These are phyloP conservation scores for Pissodes strobi DNA, from an alignment of 1,140 invertebrate species.

Conservation along the genomic window DNA sequence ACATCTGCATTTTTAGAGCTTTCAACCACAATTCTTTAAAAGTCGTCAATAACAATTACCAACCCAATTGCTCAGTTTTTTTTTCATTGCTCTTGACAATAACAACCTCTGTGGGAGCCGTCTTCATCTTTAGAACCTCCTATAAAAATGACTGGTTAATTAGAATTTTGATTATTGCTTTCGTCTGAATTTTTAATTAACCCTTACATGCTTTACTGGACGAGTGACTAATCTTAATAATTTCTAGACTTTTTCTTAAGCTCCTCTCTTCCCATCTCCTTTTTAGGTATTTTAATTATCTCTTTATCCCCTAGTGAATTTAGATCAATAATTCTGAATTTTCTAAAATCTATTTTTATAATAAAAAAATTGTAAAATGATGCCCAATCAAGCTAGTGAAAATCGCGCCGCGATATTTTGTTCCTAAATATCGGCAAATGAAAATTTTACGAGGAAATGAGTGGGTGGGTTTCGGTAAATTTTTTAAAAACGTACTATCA, in stretches of 20 bases:
- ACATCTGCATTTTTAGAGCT: slow-evolving; percentile 9
- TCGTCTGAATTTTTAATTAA: background rate
- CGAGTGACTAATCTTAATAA: slow-evolving; percentile 14
- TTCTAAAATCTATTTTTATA: slow-evolving; percentile 18
- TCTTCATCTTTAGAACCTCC: background rate
- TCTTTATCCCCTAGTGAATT: slow-evolving; percentile 18
- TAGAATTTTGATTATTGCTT: background rate
- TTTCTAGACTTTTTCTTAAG: slow-evolving; percentile 28
- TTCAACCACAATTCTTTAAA: too few relatives aligned
- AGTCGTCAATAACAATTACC: background rate
- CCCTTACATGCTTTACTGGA: slow-evolving; percentile 11
- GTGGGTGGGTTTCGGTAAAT: too few relatives aligned
- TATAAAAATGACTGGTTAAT: background rate
- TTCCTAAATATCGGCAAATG: too few relatives aligned
- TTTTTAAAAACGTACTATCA: too few relatives aligned
- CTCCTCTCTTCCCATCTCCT: slow-evolving; percentile 17
- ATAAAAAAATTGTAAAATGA: too few relatives aligned
- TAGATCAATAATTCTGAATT: slow-evolving; percentile 26
- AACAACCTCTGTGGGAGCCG: background rate
- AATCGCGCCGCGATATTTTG: too few relatives aligned
- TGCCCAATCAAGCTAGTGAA: too few relatives aligned
- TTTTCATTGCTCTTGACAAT: background rate
- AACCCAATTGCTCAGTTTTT: too few relatives aligned
- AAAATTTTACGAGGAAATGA: too few relatives aligned
- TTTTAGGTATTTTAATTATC: slow-evolving; percentile 24